Conservation (phyloP, 2,113 vertebrate species). For the Sceloporus undulatus region DNA sequence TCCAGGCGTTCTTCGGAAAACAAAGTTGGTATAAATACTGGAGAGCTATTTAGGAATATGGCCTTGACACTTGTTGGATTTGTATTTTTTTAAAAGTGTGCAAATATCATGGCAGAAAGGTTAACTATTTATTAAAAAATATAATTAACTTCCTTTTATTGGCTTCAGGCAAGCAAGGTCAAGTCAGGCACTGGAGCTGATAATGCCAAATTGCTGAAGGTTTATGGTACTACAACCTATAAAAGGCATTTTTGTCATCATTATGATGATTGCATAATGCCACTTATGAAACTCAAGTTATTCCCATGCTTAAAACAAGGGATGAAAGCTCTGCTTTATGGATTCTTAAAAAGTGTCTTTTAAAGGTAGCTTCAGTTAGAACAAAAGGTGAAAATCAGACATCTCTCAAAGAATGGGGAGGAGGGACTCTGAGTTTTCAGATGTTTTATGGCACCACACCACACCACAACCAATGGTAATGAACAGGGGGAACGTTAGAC, state of each 20-base stretch:
- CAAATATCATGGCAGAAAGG: not conserved
- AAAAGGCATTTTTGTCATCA: not conserved
- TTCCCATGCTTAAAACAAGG: constrained; percentile 25
- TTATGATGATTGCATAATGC: constrained; percentile 29
- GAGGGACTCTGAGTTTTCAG: too few species aligned
- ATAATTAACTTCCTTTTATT: constrained; percentile 7
- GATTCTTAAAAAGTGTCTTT: too few species aligned
- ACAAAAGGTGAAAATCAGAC: not conserved
- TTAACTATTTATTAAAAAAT: constrained; percentile 13
- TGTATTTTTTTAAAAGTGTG: not conserved
- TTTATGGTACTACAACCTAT: not conserved
- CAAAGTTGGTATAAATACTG: not conserved
- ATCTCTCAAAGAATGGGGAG: too few species aligned
- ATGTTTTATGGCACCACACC: too few species aligned
- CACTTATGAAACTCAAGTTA: not conserved
- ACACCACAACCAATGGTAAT: too few species aligned
- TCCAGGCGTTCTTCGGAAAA: not conserved
- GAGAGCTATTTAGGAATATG: not conserved
- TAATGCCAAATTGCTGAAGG: not conserved
- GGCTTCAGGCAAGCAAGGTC: not conserved
- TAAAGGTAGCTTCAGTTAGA: too few species aligned
- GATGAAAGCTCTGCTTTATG: constrained; percentile 15
- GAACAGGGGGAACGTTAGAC: too few species aligned
- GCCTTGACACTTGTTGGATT: not conserved
- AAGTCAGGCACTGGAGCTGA: not conserved